A percentile compares a stretch with the other conserved stretches of the same genome.
phyloP scores from a whole-genome alignment of 2,113 vertebrate genomes.

The Tyto alba region DNA sequence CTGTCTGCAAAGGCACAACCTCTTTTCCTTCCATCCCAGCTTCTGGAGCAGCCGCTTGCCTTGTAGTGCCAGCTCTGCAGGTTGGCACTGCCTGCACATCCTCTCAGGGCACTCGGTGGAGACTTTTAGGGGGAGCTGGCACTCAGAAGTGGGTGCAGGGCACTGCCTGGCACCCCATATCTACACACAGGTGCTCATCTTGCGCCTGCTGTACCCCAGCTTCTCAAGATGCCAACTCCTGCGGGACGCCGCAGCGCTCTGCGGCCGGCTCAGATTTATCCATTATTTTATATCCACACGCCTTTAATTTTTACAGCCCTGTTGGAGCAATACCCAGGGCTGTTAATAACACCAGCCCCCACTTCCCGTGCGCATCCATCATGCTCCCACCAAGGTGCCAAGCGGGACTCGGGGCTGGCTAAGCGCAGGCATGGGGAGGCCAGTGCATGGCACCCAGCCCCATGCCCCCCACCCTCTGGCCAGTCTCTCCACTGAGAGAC shows the following conservation, averaged over 20 bases:
- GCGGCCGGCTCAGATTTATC: constrained; percentile 27
- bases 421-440: neutral
- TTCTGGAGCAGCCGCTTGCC: neutral
- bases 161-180: too few species aligned
- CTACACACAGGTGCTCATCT: accelerated
- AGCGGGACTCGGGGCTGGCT: accelerated
- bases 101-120: accelerated
- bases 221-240: neutral
- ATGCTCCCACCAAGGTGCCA: neutral
- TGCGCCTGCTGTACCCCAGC: accelerated
- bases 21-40: neutral
- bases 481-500: accelerated
- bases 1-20: neutral
- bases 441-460: neutral
- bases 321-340: constrained; percentile 21
- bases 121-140: neutral
- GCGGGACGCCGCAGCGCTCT: neutral
- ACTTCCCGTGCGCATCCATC: neutral
- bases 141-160: neutral
- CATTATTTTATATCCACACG: constrained; percentile 52
- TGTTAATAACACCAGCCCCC: neutral
- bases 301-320: constrained; percentile 60
- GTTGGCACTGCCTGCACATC: neutral
- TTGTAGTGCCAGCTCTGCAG: neutral
- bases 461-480: neutral